A percentile compares a stretch with the other conserved stretches of the same genome.
Conservation (phyloP, 2,888 invertebrate species). For the Torymus auratus region DNA sequence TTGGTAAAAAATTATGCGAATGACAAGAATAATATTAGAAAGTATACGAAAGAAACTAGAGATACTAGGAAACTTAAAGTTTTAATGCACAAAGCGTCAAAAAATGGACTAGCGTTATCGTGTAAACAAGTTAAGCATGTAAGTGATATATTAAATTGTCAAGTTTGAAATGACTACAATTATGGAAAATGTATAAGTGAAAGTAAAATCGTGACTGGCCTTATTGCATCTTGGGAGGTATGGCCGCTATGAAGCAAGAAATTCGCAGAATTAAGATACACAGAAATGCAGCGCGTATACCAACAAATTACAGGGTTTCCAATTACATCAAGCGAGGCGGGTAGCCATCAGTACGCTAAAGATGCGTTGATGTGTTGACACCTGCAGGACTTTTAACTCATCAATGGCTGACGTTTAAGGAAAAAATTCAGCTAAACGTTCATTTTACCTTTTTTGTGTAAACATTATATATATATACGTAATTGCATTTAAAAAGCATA, state of each 20-base stretch:
- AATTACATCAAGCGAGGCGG: constrained; percentile 18
- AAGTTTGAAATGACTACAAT: constrained; percentile 37
- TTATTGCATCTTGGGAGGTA: constrained; percentile 44
- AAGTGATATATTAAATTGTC: constrained; percentile 35
- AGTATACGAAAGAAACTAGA: too few relatives aligned
- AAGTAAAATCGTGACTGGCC: constrained; percentile 45
- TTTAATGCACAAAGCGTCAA: too few relatives aligned
- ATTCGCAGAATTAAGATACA: constrained; percentile 52
- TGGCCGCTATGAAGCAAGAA: constrained; percentile 1
- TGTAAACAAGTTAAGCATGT: neutral
- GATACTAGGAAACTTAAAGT: too few relatives aligned
- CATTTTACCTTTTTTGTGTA: too few relatives aligned
- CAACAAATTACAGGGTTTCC: constrained; percentile 27
- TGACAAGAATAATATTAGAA: too few relatives aligned
- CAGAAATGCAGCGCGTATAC: neutral
- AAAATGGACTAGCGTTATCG: neutral
- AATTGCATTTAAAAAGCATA: too few relatives aligned
- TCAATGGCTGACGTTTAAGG: too few relatives aligned
- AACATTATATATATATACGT: too few relatives aligned
- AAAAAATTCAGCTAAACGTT: too few relatives aligned
- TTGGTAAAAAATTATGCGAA: too few relatives aligned
- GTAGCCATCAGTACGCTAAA: neutral
- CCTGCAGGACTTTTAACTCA: too few relatives aligned
- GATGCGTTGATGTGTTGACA: neutral
- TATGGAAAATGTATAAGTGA: constrained; percentile 38